Base-by-base conservation (phyloP, 1,140 invertebrate genomes). In the Tetramorium parvispinum region DNA sequence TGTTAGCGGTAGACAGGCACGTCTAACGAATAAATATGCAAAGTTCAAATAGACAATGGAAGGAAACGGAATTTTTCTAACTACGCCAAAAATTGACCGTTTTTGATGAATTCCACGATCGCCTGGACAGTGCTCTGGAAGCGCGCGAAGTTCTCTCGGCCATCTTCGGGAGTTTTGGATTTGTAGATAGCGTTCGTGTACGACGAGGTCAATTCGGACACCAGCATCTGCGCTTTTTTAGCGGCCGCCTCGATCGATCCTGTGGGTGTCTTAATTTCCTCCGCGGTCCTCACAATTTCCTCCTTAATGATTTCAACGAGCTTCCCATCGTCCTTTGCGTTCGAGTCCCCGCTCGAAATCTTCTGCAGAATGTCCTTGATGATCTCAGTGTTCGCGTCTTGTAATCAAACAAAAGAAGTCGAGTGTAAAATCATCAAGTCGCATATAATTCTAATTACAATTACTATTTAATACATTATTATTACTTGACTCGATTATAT, bases 71-170 rank as follows among this genome's bases (percentile, higher is more conserved):
- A 40, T 43, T 40, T 63, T 51, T 27, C 1, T 32, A 3, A 4
- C 70, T 53, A 85, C 3, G 65, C 3, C 10, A 81, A 49, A 57
- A 89, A 93, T 46, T 85, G 77, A 0, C 91, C 90, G 13, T 82
- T 86, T 55, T 92, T 93, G 0, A 91, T 91, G 37, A 91, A 92
- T 6, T 93, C 89, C 1, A 93, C 92, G 43, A 93, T 93, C 46
- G 65, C 63, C 21, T 92, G 85, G 8, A 93, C 90, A 8, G 88
- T 91, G 49, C 75, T 66, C 21, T 93, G 92, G 46, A 92, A 93
- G 2, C 92, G 81, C 0, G 7, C 11, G 8, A 93, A 88, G 4
- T 87, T 88, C 21, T 65, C 8, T 61, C 77, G 78, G 0, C 92
- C 92, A 0, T 93, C 87, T 57, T 66, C 65, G 0, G 86, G 55